Evolutionary conservation across 2,113 vertebrate genomes (phyloP).

Genomic region (Eubucco bourcierii): DNA sequence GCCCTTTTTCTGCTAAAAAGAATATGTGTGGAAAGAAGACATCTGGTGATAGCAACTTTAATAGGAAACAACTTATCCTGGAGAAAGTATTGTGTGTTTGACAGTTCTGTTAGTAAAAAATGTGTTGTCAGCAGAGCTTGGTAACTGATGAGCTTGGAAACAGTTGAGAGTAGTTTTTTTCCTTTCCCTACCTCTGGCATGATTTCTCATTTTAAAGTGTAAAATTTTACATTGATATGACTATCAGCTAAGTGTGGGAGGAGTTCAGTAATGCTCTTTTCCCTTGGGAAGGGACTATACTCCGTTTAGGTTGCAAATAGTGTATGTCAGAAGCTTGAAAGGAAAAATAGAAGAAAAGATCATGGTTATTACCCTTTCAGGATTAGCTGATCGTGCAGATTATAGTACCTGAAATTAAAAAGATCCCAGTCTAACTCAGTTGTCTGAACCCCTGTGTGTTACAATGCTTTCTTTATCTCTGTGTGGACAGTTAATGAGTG

Average conservation of each 20-base stretch:
- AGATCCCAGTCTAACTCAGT: neutral
- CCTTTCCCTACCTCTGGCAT: slow-evolving; percentile 5
- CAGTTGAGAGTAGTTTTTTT: neutral
- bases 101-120: slow-evolving; percentile 17
- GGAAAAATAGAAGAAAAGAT: neutral
- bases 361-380: neutral
- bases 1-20: neutral
- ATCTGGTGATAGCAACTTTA: neutral
- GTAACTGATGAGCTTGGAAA: slow-evolving; percentile 32
- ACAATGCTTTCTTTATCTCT: neutral
- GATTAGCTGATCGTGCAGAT: neutral
- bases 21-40: neutral
- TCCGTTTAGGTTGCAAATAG: neutral
- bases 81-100: neutral
- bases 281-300: neutral
- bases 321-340: neutral
- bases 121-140: slow-evolving; percentile 14
- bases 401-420: neutral
- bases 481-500: neutral
- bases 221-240: slow-evolving; percentile 24
- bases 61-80: neutral
- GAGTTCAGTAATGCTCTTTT: neutral
- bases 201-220: neutral
- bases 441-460: neutral
- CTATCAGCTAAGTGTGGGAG: neutral